Evolutionary conservation across 2,113 vertebrate species (phyloP).

Genomic region (Halcyon malimbica): DNA sequence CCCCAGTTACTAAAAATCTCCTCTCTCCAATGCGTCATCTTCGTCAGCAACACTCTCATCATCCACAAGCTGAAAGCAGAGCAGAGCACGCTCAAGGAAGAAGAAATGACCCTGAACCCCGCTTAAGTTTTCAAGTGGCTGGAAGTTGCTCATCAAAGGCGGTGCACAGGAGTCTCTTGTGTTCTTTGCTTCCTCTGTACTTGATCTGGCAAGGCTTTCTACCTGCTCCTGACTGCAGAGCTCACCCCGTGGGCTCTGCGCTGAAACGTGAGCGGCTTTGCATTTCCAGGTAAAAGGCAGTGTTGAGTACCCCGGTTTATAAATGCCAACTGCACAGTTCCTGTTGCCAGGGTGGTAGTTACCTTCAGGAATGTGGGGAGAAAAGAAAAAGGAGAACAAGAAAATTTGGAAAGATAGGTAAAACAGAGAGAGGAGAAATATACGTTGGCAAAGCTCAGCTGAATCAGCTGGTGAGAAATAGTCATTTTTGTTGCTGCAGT

Average conservation of each 20-base stretch:
- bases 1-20: constrained; percentile 46
- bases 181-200: neutral
- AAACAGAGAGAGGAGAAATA: neutral
- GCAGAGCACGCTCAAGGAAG: neutral
- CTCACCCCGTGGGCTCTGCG: accelerated
- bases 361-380: neutral
- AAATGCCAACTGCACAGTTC: neutral
- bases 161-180: neutral
- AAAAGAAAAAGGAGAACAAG: neutral
- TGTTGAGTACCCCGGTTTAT: neutral
- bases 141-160: neutral
- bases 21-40: neutral
- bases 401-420: neutral
- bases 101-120: neutral
- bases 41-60: neutral
- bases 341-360: neutral
- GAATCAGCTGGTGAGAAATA: neutral
- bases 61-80: neutral
- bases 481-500: neutral
- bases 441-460: neutral
- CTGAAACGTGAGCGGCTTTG: neutral
- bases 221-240: neutral
- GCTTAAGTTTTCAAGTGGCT: neutral
- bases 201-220: neutral
- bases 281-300: neutral